Percentiles rank a stretch among this genome's conserved stretches.
Conservation (phyloP, 2,888 invertebrate species). For the Parnassius apollo region DNA sequence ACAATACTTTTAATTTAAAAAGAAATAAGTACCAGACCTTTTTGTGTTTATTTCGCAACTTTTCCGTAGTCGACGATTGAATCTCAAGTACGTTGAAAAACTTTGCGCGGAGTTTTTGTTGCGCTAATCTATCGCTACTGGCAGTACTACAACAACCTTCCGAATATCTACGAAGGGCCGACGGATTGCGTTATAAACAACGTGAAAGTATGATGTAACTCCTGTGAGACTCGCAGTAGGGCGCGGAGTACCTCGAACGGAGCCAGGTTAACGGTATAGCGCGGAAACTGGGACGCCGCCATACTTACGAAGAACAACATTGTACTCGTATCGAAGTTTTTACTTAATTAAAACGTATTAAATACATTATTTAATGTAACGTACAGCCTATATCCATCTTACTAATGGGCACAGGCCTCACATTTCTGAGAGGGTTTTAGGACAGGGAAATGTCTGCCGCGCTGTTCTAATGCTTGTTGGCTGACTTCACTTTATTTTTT, state of each 20-base stretch:
- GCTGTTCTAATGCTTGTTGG: no score
- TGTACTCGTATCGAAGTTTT: background rate
- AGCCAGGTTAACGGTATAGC: background rate
- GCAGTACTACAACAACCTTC: constrained; percentile 17
- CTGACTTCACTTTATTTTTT: no score
- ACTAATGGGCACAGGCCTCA: no score
- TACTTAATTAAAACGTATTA: background rate
- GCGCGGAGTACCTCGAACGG: background rate
- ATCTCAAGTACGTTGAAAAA: constrained; percentile 12
- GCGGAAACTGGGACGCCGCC: background rate
- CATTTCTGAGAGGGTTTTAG: no score
- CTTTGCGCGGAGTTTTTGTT: constrained; percentile 24
- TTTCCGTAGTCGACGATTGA: constrained; percentile 1
- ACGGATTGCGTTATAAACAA: constrained; percentile 10
- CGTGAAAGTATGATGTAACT: constrained; percentile 12
- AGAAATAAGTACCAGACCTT: constrained; percentile 5
- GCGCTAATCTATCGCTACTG: constrained; percentile 22
- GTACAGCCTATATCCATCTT: no score
- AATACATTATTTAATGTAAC: no score
- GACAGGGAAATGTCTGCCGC: no score
- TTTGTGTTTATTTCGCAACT: constrained; percentile 11
- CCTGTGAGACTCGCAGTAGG: background rate
- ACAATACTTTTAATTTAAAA: background rate
- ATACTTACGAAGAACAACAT: background rate
- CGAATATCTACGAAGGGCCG: constrained; percentile 18